These are phyloP conservation scores for Papilio aristodemus DNA, from an alignment of 1,140 invertebrate genomes.

Conservation along the genomic window DNA sequence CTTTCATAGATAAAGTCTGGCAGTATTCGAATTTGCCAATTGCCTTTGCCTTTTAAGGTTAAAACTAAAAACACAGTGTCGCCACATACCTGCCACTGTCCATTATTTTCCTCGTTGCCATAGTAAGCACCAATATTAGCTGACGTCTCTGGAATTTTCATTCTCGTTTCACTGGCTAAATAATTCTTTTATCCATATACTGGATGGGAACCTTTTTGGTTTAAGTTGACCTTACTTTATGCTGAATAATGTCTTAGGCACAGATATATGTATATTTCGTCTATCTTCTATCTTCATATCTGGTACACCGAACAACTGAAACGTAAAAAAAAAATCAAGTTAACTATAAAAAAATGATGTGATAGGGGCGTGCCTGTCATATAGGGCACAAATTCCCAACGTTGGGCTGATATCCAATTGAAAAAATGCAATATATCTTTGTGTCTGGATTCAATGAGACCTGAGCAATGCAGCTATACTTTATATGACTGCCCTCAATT, in stretches of 20 bases:
- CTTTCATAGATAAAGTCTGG: too few relatives aligned
- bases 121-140: constrained; percentile 70
- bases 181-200: constrained; percentile 43
- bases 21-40: too few relatives aligned
- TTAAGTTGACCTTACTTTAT: background rate
- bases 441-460: too few relatives aligned
- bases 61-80: background rate
- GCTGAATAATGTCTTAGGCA: background rate
- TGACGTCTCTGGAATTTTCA: constrained; percentile 74
- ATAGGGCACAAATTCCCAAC: too few relatives aligned
- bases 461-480: too few relatives aligned
- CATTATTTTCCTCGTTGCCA: constrained; percentile 69
- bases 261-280: background rate
- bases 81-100: constrained; percentile 67
- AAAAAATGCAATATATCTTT: too few relatives aligned
- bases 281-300: constrained; percentile 30
- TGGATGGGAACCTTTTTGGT: background rate
- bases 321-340: constrained; percentile 18
- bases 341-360: constrained; percentile 8
- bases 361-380: too few relatives aligned
- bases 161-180: constrained; percentile 50
- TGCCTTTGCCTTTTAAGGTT: background rate
- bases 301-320: constrained; percentile 33
- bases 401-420: too few relatives aligned
- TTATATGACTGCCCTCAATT: too few relatives aligned